Evolutionary conservation across 2,888 invertebrate genomes (phyloP), one percentile per base, ranked within the genome.

Genomic region (Apomyelois bistriatella): DNA sequence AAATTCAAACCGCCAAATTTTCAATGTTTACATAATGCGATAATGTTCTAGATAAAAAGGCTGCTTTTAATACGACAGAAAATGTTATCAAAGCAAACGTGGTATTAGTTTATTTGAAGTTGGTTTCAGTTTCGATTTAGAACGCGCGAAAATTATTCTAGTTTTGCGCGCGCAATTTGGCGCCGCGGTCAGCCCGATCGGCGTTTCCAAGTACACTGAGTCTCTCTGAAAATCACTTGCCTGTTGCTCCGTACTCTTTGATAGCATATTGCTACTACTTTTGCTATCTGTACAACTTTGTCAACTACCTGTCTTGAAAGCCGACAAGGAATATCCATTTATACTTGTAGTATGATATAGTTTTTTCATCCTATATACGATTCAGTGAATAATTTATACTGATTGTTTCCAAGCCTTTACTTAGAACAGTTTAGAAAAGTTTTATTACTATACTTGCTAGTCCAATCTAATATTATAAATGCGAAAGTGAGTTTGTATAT

Each of bases 11-110:
- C 64, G 68, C 65, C 63, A 66, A 70, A 57, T 62, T 65, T 64
- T 57, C 61, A 66, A 60, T 77, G 74, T 79, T 77, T 79, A 79
- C 74, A 63, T 58, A 61, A 55, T 42, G 48, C 58, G 68, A 74
- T 72, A 76, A 67, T 64, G 58, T 60, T 63, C 54, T 59, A 74
- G 75, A 78, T 77, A 79, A 79, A n/a, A 71, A 77, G 68, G 61
- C 48, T 58, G 61, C 55, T 53, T 58, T 72, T 74, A 68, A 67
- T 70, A 62, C 65, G 57, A 53, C 60, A 65, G 54, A 43, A 58
- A 60, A 61, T 56, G 56, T 73, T 74, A 72, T 70, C 68, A 68
- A 65, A 68, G 65, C 63, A 69, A 69, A 68, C 65, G 54, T 51
- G 32, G 47, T 47, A 52, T 55, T 55, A 59, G 53, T 59, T 61